These are phyloP conservation scores for Dryomyza anilis DNA, from an alignment of 2,888 invertebrate genomes.

Conservation along the genomic window DNA sequence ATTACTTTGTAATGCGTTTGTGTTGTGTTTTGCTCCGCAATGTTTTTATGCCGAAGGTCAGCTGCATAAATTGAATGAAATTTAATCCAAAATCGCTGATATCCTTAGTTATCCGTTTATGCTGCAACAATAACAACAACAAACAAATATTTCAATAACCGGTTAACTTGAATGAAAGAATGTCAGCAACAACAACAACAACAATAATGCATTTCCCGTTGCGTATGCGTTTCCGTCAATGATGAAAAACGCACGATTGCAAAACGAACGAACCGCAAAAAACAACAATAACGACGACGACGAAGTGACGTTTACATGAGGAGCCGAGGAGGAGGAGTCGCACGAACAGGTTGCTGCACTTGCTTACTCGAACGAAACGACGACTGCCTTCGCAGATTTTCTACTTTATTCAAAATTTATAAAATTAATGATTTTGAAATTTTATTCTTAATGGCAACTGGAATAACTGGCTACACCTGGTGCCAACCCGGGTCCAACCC, in stretches of 20 bases:
- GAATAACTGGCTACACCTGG: constrained; percentile 22
- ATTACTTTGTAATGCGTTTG: too few species aligned
- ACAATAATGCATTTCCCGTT: constrained; percentile 9
- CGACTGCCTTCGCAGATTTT: too few species aligned
- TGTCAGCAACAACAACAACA: constrained; percentile 5
- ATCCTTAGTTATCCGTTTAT: background rate
- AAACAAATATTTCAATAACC: background rate
- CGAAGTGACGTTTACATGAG: background rate
- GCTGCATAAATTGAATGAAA: background rate
- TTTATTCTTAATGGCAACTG: constrained; percentile 4
- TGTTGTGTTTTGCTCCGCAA: too few species aligned
- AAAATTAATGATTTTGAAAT: background rate
- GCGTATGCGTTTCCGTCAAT: constrained; percentile 24
- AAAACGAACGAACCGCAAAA: background rate
- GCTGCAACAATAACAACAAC: constrained; percentile 6
- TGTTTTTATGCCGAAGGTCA: too few species aligned
- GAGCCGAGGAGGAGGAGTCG: background rate
- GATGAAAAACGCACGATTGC: too few species aligned
- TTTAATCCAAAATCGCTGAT: too few species aligned
- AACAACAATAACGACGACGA: background rate
- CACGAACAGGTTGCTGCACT: constrained; percentile 1
- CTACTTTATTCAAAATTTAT: background rate
- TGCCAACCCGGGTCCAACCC: background rate
- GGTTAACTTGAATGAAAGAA: background rate
- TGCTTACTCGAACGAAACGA: constrained; percentile 6